These are phyloP conservation scores for Eudyptes chrysolophus DNA, from an alignment of 2,113 vertebrate species.

Conservation along the genomic window DNA sequence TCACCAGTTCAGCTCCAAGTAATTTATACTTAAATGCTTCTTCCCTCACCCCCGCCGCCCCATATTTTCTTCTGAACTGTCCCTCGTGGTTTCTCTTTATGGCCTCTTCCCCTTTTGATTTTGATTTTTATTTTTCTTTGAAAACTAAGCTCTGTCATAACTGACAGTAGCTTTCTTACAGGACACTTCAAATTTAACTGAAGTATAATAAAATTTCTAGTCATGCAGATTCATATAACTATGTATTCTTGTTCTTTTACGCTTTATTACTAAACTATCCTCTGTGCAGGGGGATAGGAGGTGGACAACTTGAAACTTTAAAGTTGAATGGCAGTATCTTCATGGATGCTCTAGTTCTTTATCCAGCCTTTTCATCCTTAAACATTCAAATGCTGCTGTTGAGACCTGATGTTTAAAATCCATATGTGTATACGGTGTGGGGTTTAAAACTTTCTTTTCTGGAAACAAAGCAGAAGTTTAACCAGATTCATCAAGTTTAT, in stretches of 20 bases:
- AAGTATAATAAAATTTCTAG: background rate
- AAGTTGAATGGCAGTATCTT: background rate
- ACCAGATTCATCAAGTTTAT: background rate
- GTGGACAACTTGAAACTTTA: background rate
- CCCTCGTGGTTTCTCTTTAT: background rate
- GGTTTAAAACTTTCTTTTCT: background rate
- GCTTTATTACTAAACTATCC: background rate
- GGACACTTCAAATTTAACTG: background rate
- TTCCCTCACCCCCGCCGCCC: accelerated
- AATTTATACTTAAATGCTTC: background rate
- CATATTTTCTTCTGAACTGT: background rate
- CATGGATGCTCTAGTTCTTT: background rate
- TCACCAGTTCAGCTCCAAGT: background rate
- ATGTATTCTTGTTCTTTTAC: accelerated
- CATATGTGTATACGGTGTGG: background rate
- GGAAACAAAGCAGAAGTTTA: background rate
- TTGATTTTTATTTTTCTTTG: background rate
- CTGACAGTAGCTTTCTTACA: background rate
- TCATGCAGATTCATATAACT: background rate
- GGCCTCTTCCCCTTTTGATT: background rate
- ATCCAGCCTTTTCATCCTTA: background rate
- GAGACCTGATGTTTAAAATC: background rate
- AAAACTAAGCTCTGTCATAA: background rate
- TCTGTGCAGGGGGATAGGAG: background rate
- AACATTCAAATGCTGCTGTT: background rate